Percentiles rank a stretch among this genome's conserved stretches.
These are phyloP conservation scores for Trematocara unimaculatum DNA, from an alignment of 2,113 vertebrate genomes.

Conservation along the genomic window DNA sequence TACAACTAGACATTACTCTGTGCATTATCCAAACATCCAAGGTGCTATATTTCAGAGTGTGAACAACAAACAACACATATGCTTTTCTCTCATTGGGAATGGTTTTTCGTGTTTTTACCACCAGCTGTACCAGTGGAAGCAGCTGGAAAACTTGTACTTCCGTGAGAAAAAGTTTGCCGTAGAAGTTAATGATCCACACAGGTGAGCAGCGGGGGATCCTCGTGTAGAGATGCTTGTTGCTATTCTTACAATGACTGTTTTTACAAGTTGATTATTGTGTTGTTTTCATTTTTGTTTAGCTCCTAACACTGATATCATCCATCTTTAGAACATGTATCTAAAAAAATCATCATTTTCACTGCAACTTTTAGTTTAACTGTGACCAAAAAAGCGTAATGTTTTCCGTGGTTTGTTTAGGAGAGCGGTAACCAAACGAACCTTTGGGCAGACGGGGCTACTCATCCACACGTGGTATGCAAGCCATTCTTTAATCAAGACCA, in stretches of 20 bases:
- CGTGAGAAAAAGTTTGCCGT: conserved; percentile 98
- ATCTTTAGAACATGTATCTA: neutral
- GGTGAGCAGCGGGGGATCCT: conserved; percentile 71
- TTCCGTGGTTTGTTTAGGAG: conserved; percentile 69
- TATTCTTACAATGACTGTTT: neutral
- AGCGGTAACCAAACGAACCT: conserved; percentile 90
- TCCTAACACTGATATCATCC: neutral
- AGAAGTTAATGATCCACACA: conserved; percentile 94
- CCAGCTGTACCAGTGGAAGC: conserved; percentile 97
- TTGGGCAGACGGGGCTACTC: conserved; percentile 90
- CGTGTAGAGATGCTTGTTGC: neutral
- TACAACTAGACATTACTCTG: neutral
- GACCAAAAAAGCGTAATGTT: neutral
- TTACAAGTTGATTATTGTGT: neutral
- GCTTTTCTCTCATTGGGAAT: neutral
- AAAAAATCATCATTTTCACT: neutral
- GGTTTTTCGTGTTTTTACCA: neutral
- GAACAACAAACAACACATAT: neutral
- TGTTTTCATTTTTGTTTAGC: neutral
- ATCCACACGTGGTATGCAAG: conserved; percentile 98
- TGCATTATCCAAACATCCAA: neutral
- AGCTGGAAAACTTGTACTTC: conserved; percentile 97
- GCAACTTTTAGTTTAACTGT: neutral
- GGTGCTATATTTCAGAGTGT: neutral
- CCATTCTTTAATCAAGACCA: conserved; percentile 95